A percentile compares a stretch with the other conserved stretches of the same genome.
phyloP scores from a whole-genome alignment of 2,888 invertebrate genomes.

The Lordiphosa fenestrarum region DNA sequence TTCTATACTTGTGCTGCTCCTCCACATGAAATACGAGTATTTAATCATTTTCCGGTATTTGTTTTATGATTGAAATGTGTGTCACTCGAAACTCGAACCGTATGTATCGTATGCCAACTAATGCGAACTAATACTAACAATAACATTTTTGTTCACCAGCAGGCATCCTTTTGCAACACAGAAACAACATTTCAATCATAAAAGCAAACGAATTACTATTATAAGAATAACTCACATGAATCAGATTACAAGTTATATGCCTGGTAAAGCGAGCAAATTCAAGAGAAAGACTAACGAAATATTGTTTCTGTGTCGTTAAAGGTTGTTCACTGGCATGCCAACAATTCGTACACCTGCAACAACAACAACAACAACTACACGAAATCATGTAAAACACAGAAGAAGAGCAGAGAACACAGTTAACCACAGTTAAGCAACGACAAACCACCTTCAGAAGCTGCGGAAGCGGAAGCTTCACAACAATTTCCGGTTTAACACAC shows the following conservation, averaged over 20 bases:
- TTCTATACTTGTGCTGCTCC: too few species aligned
- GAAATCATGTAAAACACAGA: slow-evolving; percentile 40
- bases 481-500: slow-evolving; percentile 43
- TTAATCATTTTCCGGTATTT: slow-evolving; percentile 49
- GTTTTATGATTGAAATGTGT: slow-evolving; percentile 81
- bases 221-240: slow-evolving; percentile 21
- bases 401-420: slow-evolving; percentile 28
- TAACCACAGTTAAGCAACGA: slow-evolving; percentile 34
- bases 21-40: too few species aligned
- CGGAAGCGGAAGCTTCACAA: slow-evolving; percentile 43
- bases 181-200: slow-evolving; percentile 82
- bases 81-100: slow-evolving; percentile 61
- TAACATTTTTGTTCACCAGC: slow-evolving; percentile 69
- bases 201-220: slow-evolving; percentile 52
- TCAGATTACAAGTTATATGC: slow-evolving; percentile 20
- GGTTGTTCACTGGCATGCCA: slow-evolving; percentile 82
- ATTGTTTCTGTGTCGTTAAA: slow-evolving; percentile 83
- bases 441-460: slow-evolving; percentile 30
- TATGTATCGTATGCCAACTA: slow-evolving; percentile 24
- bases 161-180: slow-evolving; percentile 80
- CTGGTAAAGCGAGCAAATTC: slow-evolving; percentile 14
- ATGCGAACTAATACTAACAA: slow-evolving; percentile 52
- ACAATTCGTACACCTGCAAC: slow-evolving; percentile 63
- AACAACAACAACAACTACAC: slow-evolving; percentile 45
- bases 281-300: slow-evolving; percentile 79